phyloP scores from a whole-genome alignment of 2,888 invertebrate genomes.

The Caenorhabditis afra region DNA sequence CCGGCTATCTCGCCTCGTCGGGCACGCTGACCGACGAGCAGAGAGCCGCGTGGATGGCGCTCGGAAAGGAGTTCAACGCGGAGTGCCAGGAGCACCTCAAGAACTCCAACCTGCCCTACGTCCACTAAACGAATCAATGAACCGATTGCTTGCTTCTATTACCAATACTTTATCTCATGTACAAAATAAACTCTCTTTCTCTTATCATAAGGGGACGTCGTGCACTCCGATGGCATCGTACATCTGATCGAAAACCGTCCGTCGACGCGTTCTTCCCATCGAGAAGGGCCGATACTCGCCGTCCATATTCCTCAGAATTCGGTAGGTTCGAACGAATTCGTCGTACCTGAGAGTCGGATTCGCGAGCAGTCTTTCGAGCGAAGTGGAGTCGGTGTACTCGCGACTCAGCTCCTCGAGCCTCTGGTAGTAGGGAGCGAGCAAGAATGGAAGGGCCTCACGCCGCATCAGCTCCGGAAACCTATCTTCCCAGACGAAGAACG shows the following conservation, averaged over 20 bases:
- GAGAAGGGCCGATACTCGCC: slow-evolving; percentile 6
- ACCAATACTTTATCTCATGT: background rate
- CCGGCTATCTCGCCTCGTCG: slow-evolving; percentile 72
- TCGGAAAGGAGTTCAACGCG: slow-evolving; percentile 72
- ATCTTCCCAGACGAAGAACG: slow-evolving; percentile 34
- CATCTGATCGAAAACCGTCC: slow-evolving; percentile 26
- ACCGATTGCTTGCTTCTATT: background rate
- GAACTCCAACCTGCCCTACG: slow-evolving; percentile 63
- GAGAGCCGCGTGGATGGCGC: slow-evolving; percentile 73
- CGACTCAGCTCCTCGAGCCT: slow-evolving; percentile 10
- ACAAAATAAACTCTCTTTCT: slow-evolving; percentile 2
- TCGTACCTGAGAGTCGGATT: slow-evolving; percentile 15
- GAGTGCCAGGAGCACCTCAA: slow-evolving; percentile 70
- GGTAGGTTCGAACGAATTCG: slow-evolving; percentile 36
- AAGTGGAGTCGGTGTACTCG: slow-evolving; percentile 16
- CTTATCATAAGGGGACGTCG: background rate
- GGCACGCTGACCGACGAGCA: slow-evolving; percentile 67
- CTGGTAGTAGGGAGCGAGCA: slow-evolving; percentile 14
- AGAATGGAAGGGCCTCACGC: slow-evolving; percentile 3
- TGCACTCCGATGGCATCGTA: slow-evolving; percentile 14
- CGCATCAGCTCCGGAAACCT: slow-evolving; percentile 27
- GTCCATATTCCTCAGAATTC: slow-evolving; percentile 21
- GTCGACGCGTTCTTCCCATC: slow-evolving; percentile 9
- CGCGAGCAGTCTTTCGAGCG: slow-evolving; percentile 37
- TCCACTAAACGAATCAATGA: slow-evolving; percentile 4